phyloP scores from a whole-genome alignment of 2,113 vertebrate species.

The Tamias sibiricus region DNA sequence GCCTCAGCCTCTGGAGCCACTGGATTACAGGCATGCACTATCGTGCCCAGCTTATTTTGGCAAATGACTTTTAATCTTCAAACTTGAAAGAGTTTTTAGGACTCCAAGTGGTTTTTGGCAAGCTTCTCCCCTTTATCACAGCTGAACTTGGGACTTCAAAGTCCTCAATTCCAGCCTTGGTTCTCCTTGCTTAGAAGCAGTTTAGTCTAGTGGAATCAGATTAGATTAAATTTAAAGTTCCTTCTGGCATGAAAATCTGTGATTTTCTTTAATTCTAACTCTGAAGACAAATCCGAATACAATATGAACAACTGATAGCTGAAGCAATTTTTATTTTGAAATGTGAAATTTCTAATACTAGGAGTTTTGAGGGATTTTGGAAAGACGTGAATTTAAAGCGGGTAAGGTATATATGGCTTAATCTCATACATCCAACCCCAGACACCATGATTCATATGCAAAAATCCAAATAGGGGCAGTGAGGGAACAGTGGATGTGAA shows the following conservation, averaged over 20 bases:
- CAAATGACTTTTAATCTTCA: conserved; percentile 14
- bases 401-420: neutral
- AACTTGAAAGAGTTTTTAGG: neutral
- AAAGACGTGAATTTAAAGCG: conserved; percentile 6
- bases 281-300: neutral
- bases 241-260: neutral
- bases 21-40: no score
- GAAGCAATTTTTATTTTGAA: conserved; percentile 56
- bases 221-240: neutral
- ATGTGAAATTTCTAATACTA: neutral
- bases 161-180: neutral
- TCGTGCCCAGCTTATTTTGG: neutral
- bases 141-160: neutral
- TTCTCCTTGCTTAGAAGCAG: neutral
- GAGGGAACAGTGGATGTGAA: neutral
- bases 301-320: neutral
- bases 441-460: neutral
- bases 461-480: neutral
- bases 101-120: neutral
- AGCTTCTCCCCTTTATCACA: neutral
- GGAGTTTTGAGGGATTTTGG: neutral
- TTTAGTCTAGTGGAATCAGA: neutral
- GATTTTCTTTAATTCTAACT: conserved; percentile 11
- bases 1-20: no score
- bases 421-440: neutral